phyloP scores from a whole-genome alignment of 2,113 vertebrate genomes.

The Oreotrochilus melanogaster region DNA sequence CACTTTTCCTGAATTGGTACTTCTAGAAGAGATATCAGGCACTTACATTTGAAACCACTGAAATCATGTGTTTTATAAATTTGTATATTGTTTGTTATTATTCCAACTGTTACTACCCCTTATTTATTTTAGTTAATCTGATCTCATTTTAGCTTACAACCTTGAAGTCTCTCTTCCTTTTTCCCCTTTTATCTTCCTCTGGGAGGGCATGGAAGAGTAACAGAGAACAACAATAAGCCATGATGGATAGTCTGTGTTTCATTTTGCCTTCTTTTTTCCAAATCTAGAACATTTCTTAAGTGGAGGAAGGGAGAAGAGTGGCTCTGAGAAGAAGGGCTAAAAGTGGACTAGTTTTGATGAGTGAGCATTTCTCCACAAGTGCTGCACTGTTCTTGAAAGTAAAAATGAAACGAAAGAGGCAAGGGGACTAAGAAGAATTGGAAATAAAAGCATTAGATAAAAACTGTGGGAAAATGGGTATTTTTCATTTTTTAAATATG shows the following conservation, averaged over 20 bases:
- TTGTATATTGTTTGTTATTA: too few relatives aligned
- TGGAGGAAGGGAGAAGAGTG: background rate
- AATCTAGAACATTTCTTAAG: background rate
- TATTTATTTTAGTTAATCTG: too few relatives aligned
- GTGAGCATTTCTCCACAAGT: background rate
- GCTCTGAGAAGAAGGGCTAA: background rate
- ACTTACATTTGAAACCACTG: too few relatives aligned
- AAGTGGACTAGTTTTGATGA: background rate
- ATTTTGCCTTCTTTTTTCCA: background rate
- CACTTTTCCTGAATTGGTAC: too few relatives aligned
- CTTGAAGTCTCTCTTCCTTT: too few relatives aligned
- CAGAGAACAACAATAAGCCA: background rate
- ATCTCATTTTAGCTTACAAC: too few relatives aligned
- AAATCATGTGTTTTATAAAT: too few relatives aligned
- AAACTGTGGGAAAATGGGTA: accelerated
- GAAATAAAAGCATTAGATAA: background rate
- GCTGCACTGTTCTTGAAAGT: background rate
- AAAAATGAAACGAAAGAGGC: background rate
- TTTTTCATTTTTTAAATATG: background rate
- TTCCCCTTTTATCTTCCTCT: too few relatives aligned
- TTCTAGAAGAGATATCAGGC: too few relatives aligned
- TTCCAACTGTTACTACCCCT: too few relatives aligned
- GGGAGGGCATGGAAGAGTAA: too few relatives aligned
- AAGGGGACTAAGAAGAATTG: background rate
- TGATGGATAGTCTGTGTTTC: background rate